A percentile compares a stretch with the other conserved stretches of the same genome.
Evolutionary conservation across 37 sponge, comb jelly and placozoan species (phyloP).

Genomic region (Halisarca cf. caerulea): DNA sequence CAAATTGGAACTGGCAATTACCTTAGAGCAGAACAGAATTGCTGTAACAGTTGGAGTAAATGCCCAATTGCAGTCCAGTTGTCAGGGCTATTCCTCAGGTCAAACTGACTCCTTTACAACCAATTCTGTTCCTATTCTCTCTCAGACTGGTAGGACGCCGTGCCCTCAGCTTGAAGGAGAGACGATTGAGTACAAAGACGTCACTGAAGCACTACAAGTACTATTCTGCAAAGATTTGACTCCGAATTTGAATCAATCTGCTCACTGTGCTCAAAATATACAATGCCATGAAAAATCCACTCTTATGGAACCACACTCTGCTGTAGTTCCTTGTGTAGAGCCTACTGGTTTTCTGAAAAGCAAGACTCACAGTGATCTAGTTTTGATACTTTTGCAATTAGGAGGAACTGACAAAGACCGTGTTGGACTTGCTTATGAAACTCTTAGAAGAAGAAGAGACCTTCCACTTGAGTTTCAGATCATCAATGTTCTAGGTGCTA

Average conservation of each 20-base stretch:
- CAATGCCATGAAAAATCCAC: too few species aligned
- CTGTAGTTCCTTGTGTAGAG: background rate
- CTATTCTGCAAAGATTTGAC: too few species aligned
- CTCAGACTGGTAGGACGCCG: background rate
- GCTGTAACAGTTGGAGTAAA: too few species aligned
- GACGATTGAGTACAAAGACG: background rate
- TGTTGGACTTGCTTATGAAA: background rate
- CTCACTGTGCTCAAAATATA: too few species aligned
- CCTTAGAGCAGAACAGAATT: too few species aligned
- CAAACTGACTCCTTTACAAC: background rate
- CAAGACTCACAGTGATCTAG: background rate
- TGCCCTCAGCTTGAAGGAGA: background rate
- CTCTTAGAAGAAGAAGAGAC: background rate
- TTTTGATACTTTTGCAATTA: background rate
- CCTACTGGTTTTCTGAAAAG: background rate
- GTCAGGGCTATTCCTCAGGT: background rate
- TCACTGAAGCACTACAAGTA: too few species aligned
- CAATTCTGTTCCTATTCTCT: background rate
- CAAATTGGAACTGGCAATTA: background rate
- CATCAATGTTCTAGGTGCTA: constrained; percentile 1
- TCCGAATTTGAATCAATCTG: too few species aligned
- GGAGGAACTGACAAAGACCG: background rate
- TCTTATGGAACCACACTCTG: too few species aligned
- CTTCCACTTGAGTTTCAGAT: constrained; percentile 1
- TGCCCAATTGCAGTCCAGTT: too few species aligned